Evolutionary conservation across 1,140 invertebrate species (phyloP).

Genomic region (Pseudomyrmex cubaensis): DNA sequence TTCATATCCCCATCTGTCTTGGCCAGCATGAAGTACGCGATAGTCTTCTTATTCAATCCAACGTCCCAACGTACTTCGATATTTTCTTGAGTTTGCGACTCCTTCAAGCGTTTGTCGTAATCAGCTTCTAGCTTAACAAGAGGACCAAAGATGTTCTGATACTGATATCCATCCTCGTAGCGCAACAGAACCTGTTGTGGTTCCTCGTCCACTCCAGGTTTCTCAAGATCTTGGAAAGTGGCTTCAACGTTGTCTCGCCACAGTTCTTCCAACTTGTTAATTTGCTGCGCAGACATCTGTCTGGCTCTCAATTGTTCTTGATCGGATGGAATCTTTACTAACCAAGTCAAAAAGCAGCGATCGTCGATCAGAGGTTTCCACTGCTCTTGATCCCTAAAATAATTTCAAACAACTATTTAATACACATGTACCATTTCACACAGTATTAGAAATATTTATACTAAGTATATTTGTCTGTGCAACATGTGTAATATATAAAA

Average conservation of each 20-base stretch:
- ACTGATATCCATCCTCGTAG: conserved; percentile 99
- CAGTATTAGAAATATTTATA: background rate
- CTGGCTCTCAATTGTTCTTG: conserved; percentile 97
- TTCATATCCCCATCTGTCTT: conserved; percentile 99
- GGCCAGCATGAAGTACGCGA: conserved; percentile 98
- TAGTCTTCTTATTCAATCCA: conserved; percentile 98
- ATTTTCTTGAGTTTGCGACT: conserved; percentile 99
- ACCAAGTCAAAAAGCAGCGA: conserved; percentile 97
- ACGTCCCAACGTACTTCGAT: conserved; percentile 99
- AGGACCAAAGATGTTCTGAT: conserved; percentile 99
- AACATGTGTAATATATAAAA: background rate
- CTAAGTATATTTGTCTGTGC: background rate
- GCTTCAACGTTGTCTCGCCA: conserved; percentile 99
- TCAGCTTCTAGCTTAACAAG: conserved; percentile 99
- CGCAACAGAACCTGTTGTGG: conserved; percentile 96
- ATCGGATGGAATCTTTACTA: conserved; percentile 98
- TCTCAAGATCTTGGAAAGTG: conserved; percentile 98
- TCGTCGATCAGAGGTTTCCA: conserved; percentile 99
- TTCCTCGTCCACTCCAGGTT: conserved; percentile 98
- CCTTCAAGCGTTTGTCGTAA: conserved; percentile 99
- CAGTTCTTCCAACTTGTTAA: conserved; percentile 98
- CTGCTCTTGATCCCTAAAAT: conserved; percentile 95
- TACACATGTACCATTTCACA: background rate
- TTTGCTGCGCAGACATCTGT: conserved; percentile 98
- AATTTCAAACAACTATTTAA: conserved; percentile 5